Percentiles rank a stretch among this genome's conserved stretches.
Conservation (phyloP, 2,113 vertebrate genomes). For the Gambusia affinis region DNA sequence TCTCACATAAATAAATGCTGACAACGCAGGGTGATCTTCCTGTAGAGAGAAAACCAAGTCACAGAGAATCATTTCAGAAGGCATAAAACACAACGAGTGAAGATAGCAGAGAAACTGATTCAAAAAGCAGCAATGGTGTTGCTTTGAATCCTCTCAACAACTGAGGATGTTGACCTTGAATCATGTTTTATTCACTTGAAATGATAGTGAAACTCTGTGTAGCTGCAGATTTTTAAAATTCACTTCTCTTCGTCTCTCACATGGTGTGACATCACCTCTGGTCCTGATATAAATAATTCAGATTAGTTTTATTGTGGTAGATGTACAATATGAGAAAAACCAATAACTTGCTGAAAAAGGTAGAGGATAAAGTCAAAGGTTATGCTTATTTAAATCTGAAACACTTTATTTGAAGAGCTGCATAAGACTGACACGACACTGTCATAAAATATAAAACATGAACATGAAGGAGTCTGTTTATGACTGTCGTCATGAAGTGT, state of each 20-base stretch:
- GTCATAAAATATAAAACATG: no score
- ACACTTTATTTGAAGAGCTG: no score
- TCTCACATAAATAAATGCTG: not conserved
- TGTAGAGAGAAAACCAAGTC: not conserved
- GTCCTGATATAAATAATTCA: not conserved
- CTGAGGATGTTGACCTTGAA: not conserved
- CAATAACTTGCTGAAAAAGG: no score
- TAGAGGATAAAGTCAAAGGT: no score
- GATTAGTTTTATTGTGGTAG: no score
- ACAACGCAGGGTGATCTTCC: not conserved
- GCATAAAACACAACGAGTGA: not conserved
- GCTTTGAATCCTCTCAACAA: not conserved
- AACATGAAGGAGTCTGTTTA: no score
- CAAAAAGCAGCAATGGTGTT: not conserved
- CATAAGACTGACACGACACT: no score
- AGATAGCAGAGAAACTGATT: no score
- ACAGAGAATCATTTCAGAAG: not conserved
- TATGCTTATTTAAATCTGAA: no score
- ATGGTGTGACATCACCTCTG: not conserved
- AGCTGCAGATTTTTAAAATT: not conserved
- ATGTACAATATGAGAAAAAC: no score
- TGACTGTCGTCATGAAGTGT: no score
- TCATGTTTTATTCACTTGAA: not conserved
- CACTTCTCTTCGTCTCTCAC: not conserved
- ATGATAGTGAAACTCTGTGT: not conserved